A percentile compares a stretch with the other conserved stretches of the same genome.
phyloP scores from a whole-genome alignment of 2,113 vertebrate species.

The Euleptes europaea region DNA sequence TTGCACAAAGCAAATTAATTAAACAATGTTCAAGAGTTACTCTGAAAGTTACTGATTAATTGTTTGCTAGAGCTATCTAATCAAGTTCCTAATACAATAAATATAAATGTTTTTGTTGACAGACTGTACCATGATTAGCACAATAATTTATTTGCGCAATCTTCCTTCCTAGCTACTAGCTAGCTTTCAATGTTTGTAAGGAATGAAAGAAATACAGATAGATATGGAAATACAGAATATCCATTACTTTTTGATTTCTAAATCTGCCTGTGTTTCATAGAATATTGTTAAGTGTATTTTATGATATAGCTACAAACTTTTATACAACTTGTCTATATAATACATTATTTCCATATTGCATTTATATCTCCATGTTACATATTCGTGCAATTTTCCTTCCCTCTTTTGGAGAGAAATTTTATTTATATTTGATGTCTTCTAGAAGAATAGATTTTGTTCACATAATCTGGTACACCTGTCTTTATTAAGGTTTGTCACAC shows the following conservation, averaged over 20 bases:
- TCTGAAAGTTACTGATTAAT: slow-evolving; percentile 78
- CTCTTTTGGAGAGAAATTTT: neutral
- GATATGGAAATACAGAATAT: neutral
- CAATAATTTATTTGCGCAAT: slow-evolving; percentile 60
- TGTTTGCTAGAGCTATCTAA: slow-evolving; percentile 73
- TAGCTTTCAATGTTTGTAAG: neutral
- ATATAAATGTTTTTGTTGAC: slow-evolving; percentile 67
- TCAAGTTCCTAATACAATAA: slow-evolving; percentile 74
- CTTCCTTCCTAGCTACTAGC: slow-evolving; percentile 52
- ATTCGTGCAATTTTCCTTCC: neutral
- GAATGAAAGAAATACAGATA: neutral
- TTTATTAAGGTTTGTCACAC: neutral
- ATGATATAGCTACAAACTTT: neutral
- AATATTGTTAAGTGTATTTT: neutral
- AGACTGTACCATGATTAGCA: slow-evolving; percentile 64
- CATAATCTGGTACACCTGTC: neutral
- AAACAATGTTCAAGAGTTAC: slow-evolving; percentile 66
- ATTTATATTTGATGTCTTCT: neutral
- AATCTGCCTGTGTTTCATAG: neutral
- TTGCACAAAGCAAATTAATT: slow-evolving; percentile 73
- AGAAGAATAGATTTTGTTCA: neutral
- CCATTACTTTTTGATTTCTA: neutral
- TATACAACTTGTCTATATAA: neutral
- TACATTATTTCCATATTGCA: too few species aligned
- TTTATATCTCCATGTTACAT: neutral